Evolutionary conservation across 92 coral and sea anemone genomes (phyloP), one percentile per base, ranked within the genome.

Genomic region (Epizoanthus illoricatus): DNA sequence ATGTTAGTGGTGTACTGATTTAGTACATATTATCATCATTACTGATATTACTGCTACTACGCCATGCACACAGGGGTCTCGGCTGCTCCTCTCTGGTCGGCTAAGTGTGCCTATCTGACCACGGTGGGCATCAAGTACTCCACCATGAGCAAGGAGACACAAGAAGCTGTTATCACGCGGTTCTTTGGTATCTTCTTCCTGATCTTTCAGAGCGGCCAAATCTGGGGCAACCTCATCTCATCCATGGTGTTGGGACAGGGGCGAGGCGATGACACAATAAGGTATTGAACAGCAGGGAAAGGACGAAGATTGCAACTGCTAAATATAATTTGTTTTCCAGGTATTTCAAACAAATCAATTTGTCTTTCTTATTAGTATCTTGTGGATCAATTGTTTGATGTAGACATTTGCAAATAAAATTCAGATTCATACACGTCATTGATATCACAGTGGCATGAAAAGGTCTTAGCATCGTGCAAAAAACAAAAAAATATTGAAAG

Each of bases 71-170:
- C 64, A 96, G 99, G 99, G 58, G 58, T 87, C 72, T 92, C 96
- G 60, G 99, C 99, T 7, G 99, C 99, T 45, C 99, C 99, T 4
- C 88, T 96, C 21, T 96, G 99, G 99, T 93, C 99, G 15, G 90
- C 99, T 4, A 96, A 96, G 78, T 96, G 99, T 62, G 97, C 99
- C 15, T 96, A 96, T 57, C 90, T 96, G 28, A 96, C 99, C 66
- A 96, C 99, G 12, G 87, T 97, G 15, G 99, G 92, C 4, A 94
- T 96, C 64, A 88, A 92, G 41, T 96, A 90, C 85, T 56, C 96
- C 9, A 74, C 92, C 79, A 81, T 89, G 68, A 91, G 84, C 85
- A 80, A 86, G 52, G 93, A 93, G 58, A 88, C 93, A 15, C 99
- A 96, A 75, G 99, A 96, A 76, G 93, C 98, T 6, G 98, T 96